Percentiles rank a stretch among this genome's conserved stretches.
Conservation (phyloP, 2,113 vertebrate species). For the Columbina picui region DNA sequence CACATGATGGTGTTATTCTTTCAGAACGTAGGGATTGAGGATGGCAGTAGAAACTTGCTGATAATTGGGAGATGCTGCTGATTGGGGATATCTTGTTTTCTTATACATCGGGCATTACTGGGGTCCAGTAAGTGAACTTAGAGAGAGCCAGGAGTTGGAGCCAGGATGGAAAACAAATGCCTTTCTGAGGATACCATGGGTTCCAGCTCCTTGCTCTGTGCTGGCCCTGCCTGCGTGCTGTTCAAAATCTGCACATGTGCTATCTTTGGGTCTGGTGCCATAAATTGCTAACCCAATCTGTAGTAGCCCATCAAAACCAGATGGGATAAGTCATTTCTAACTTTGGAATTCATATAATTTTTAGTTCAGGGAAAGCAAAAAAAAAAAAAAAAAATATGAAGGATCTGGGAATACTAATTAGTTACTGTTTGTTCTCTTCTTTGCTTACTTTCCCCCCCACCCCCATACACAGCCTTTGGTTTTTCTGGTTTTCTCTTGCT, state of each 20-base stretch:
- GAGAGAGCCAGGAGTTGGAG: not conserved
- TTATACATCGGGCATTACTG: not conserved
- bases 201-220: not conserved
- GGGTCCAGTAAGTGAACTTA: not conserved
- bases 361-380: not conserved
- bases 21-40: not conserved
- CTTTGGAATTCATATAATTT: not conserved
- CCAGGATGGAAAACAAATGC: conserved; percentile 8
- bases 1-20: not conserved
- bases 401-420: not conserved
- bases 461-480: not conserved
- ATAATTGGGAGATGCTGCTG: not conserved
- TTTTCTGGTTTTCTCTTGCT: not conserved
- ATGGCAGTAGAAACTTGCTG: not conserved
- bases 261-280: conserved; percentile 39
- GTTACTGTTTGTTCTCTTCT: conserved; percentile 39
- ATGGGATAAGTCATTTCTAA: conserved; percentile 30
- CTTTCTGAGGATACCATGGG: not conserved
- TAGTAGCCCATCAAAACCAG: conserved; percentile 49
- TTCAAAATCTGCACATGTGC: conserved; percentile 29
- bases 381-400: too few species aligned
- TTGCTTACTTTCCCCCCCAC: not conserved
- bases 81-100: not conserved
- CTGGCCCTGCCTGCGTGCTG: not conserved
- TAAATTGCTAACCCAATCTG: conserved; percentile 56